Evolutionary conservation across 2,797 vertebrate genomes (phyloP), one percentile per base, ranked within the genome.

Genomic region (Tokudaia tokunoshimensis): DNA sequence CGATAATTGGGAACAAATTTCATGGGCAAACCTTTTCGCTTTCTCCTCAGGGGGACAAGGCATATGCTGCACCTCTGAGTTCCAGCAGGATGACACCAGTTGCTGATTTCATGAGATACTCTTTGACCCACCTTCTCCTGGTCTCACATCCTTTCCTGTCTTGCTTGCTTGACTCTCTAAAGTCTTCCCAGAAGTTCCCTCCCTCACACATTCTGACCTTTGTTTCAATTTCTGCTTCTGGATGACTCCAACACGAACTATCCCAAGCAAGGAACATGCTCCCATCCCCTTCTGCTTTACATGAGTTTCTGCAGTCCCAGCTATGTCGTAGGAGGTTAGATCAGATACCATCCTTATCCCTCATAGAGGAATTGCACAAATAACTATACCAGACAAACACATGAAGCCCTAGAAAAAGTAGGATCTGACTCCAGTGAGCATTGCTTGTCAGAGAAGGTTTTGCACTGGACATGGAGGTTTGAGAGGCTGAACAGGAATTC

Each of bases 401-500:
- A 59, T 12, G 57, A 41, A 52, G 47, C 13, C 22, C 19, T 12
- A 15, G n/a, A 6, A 57, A 59, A 34, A 41, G 24, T n/a, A 74
- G n/a, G 47, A 22, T 63, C 50, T 31, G n/a, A 59, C 9, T 67
- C 7, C 55, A 15, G 57, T 76, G 67, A 41, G 61, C 78, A 26
- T 34, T 75, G n/a, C 65, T 92, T 94, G 12, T 78, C 47, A 59
- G 72, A 65, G 50, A 96, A 59, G 24, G 67, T 31, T 76, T 93
- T 19, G 57, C 6, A 10, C 37, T 1, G 29, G 84, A 11, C 14
- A 37, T n/a, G n/a, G 61, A 92, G 59, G 61, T 80, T 96, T 94
- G 83, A 72, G 59, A 96, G 83, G 85, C 13, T 81, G 74, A 72
- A 5, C 75, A 83, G 67, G 82, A 94, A 65, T 83, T 94, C 61